Base-by-base conservation (phyloP, 2,113 vertebrate species). In the Chaetops frenatus region DNA sequence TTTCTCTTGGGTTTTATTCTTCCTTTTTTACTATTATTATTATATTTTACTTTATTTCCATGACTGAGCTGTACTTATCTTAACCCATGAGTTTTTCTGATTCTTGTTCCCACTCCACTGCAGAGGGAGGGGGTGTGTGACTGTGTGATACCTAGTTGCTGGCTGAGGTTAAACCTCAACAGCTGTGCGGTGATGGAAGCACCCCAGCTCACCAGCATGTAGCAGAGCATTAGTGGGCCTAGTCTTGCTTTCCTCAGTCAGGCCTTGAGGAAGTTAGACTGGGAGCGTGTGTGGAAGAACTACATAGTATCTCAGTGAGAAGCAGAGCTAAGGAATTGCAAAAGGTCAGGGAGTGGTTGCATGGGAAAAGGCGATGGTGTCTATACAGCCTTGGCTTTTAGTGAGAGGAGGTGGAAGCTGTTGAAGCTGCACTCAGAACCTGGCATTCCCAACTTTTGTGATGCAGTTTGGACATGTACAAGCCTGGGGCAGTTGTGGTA, bases 41-140 rank as follows among this genome's bases (percentile, higher is more conserved):
- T 24, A 21, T 11, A 33, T 53, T 60, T 76, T 31, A 31, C 8
- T 56, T 61, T 0, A 16, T 29, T 61, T 62, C 31, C 20, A 11
- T 56, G 35, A 11, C 7, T 20, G 10, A 28, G 23, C 7, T 16
- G 10, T 28, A 19, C n/a, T 40, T 90, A 23, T 5, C n/a, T 60
- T 11, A 56, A 8, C 31, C 15, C 8, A 1, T 33, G 35, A 9
- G 35, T 23, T 48, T 31, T 48, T 48, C 35, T 33, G 14, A 14
- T 33, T 33, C 21, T 9, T 3, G 7, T 36, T 69, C 10, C 35
- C 35, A 28, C 31, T 9, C 35, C 11, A 2, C 2, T 0, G 6
- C 3, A 6, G 40, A 45, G n/a, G 36, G 60, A 27, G 33, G 25
- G 60, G 19, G 8, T 4, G 54, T 18, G 40, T 48, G 21, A 3